Conservation (phyloP, 2,888 invertebrate species). For the Scrobipalpa atriplicella region DNA sequence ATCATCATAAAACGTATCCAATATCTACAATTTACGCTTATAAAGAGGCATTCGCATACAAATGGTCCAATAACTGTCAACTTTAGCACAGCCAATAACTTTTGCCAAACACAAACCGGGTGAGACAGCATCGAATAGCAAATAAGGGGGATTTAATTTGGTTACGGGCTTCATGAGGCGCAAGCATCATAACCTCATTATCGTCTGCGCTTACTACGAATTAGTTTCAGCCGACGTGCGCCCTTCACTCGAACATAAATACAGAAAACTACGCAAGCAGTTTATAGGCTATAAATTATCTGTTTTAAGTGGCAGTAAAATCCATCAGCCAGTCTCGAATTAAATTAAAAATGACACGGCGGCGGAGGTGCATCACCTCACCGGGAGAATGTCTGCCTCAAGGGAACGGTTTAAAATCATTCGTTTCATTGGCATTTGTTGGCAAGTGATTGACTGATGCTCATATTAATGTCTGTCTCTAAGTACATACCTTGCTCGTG, state of each 20-base stretch:
- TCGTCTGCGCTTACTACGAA: slow-evolving; percentile 23
- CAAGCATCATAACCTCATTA: slow-evolving; percentile 25
- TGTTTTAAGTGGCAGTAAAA: slow-evolving; percentile 33
- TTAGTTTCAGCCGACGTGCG: slow-evolving; percentile 23
- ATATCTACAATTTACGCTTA: slow-evolving; percentile 17
- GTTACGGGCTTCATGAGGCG: slow-evolving; percentile 25
- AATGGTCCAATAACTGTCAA: slow-evolving; percentile 24
- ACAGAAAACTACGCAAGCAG: slow-evolving; percentile 20
- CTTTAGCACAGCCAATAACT: slow-evolving; percentile 17
- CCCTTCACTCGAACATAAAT: slow-evolving; percentile 23
- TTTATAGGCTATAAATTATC: slow-evolving; percentile 34
- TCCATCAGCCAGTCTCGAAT: slow-evolving; percentile 26
- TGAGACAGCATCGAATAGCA: slow-evolving; percentile 22
- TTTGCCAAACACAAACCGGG: slow-evolving; percentile 8
- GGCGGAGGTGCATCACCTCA: slow-evolving; percentile 26
- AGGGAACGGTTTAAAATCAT: not conserved
- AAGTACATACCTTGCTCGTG: not conserved
- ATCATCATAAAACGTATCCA: slow-evolving; percentile 23
- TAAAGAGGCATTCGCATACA: slow-evolving; percentile 25
- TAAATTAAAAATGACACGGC: slow-evolving; percentile 31
- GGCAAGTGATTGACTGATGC: slow-evolving; percentile 24
- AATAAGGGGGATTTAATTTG: slow-evolving; percentile 25
- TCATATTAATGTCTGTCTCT: slow-evolving; percentile 9
- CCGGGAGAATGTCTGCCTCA: not conserved
- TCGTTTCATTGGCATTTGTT: slow-evolving; percentile 2